Evolutionary conservation across 2,888 invertebrate genomes (phyloP).

Genomic region (Steinernema carpocapsae): DNA sequence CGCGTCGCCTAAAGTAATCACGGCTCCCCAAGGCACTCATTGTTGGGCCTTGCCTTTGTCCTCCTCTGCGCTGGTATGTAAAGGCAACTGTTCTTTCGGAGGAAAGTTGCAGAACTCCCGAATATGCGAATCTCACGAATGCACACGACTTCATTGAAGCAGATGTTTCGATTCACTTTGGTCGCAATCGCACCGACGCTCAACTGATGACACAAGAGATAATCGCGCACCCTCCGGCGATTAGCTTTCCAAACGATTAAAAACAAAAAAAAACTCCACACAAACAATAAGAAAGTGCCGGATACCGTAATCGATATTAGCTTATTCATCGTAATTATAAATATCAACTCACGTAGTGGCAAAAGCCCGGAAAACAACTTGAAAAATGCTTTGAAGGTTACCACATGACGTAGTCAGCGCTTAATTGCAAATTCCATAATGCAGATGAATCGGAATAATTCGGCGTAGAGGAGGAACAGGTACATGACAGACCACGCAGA

Average conservation of each 20-base stretch:
- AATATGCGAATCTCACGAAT: background rate
- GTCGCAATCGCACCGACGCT: background rate
- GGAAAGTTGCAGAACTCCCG: background rate
- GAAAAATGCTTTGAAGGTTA: no score
- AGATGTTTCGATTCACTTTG: background rate
- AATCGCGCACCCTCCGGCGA: background rate
- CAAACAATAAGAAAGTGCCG: background rate
- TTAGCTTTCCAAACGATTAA: background rate
- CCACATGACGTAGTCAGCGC: no score
- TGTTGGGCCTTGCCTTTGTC: background rate
- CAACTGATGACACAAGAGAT: conserved; percentile 4
- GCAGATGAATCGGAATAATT: no score
- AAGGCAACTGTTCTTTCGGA: background rate
- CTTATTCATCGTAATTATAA: background rate
- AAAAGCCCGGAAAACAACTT: no score
- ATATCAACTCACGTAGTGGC: no score
- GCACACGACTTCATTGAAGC: background rate
- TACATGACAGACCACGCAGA: no score
- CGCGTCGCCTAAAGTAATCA: background rate
- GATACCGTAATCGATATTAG: background rate
- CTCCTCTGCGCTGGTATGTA: background rate
- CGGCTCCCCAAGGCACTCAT: background rate
- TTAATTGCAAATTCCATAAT: no score
- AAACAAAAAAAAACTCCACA: background rate
- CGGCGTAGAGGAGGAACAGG: no score